Base-by-base conservation (phyloP, 2,888 invertebrate species). In the Nezara viridula region DNA sequence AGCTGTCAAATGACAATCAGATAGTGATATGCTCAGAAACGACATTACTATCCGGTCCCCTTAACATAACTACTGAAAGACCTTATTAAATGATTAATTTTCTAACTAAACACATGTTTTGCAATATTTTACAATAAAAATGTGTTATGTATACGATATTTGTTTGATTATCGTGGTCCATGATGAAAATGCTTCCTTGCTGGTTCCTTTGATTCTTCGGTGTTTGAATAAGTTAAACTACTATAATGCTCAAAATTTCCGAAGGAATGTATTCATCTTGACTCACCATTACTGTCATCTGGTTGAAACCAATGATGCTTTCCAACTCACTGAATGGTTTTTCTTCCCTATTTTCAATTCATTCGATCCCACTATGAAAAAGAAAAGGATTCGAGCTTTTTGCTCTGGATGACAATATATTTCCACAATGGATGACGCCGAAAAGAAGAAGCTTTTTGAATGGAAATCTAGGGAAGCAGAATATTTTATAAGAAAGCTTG, bases 401-500 rank as follows among this genome's bases (percentile, higher is more conserved):
- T 7, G 32, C 66, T 5, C 1, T 37, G 21, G 19, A 19, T 19
- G 32, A 37, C 7, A 27, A 60, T 37, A 1, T 32, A 9, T 21
- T 73, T 37, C 66, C 7, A 73, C 6, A 19, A 73, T 73, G 66
- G 19, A 73, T 73, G 32, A 37, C 21, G 14, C 27, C 14, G 27
- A 60, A 10, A 60, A 60, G 60, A 60, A 60, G 60, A 60, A 27
- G 27, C 12, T 27, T 14, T 14, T 2, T 19, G 60, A 27, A 14
- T n/a, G 14, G 60, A 32, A 73, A 32, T n/a, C 60, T 37, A 16
- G n/a, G 0, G 60, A 55, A 24, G 10, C 60, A 9, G 55, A 40
- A 55, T 86, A 52, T 40, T 86, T 50, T 32, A 55, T n/a, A 16
- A 24, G 24, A 21, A 86, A 86, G 86, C 55, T 86, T 27, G 55